Evolutionary conservation across 2,888 invertebrate species (phyloP).

Genomic region (Pammene fasciana): DNA sequence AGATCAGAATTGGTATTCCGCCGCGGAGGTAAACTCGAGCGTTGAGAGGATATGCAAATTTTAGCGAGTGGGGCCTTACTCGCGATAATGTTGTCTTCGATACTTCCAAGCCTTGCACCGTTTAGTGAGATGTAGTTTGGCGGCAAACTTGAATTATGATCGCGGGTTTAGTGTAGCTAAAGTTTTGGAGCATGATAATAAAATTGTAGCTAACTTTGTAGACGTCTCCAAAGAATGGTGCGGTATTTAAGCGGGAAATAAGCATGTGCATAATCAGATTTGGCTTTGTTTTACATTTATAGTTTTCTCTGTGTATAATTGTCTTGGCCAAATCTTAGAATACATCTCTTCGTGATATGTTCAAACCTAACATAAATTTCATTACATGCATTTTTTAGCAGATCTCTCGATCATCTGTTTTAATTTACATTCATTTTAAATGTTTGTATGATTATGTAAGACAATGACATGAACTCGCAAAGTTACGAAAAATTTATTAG

Average conservation of each 20-base stretch:
- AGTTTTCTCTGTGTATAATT: no score
- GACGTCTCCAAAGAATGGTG: slow-evolving; percentile 3
- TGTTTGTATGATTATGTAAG: no score
- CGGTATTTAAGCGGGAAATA: not conserved
- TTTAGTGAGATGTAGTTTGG: slow-evolving; percentile 9
- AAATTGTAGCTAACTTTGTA: not conserved
- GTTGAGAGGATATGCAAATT: slow-evolving; percentile 36
- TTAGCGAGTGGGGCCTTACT: slow-evolving; percentile 17
- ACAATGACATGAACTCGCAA: no score
- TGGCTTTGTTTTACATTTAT: not conserved
- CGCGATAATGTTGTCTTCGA: slow-evolving; percentile 37
- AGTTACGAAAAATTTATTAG: no score
- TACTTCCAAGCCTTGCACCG: slow-evolving; percentile 15
- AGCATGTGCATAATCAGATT: not conserved
- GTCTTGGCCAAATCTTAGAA: no score
- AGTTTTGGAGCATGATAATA: not conserved
- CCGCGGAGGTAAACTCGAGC: slow-evolving; percentile 14
- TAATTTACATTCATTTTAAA: no score
- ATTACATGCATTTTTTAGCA: no score
- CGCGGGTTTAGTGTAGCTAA: slow-evolving; percentile 4
- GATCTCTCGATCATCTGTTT: no score
- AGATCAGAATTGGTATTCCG: slow-evolving; percentile 22
- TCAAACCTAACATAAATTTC: no score
- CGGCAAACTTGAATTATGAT: slow-evolving; percentile 5
- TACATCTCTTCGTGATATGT: no score